phyloP scores from a whole-genome alignment of 2,888 invertebrate species.

The Campopleginae sp. region DNA sequence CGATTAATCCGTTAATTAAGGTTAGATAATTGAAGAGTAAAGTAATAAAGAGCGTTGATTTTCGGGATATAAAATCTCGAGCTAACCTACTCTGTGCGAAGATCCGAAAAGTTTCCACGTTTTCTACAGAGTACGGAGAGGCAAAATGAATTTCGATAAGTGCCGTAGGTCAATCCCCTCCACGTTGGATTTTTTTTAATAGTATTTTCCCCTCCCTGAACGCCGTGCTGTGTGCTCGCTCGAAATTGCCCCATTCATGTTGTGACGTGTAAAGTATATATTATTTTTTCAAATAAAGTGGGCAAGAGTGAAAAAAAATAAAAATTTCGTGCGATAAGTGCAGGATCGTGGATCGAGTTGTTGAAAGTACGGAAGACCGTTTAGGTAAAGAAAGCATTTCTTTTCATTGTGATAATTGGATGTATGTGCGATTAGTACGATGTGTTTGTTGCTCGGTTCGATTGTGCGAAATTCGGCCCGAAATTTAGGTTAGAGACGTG shows the following conservation, averaged over 20 bases:
- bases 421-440: not conserved
- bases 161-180: conserved; percentile 42
- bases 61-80: not conserved
- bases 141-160: conserved; percentile 23
- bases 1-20: conserved; percentile 44
- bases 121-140: not conserved
- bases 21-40: conserved; percentile 40
- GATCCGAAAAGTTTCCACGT: not conserved
- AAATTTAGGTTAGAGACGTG: conserved; percentile 56
- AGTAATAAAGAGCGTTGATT: conserved; percentile 10
- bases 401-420: not conserved
- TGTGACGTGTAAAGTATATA: conserved; percentile 81
- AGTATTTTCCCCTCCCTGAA: conserved; percentile 39
- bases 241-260: conserved; percentile 75
- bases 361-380: conserved; percentile 37
- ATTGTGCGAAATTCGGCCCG: conserved; percentile 23
- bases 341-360: conserved; percentile 43
- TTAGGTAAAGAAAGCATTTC: conserved; percentile 40
- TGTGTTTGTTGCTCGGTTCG: conserved; percentile 4
- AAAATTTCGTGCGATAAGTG: conserved; percentile 56
- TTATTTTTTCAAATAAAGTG: conserved; percentile 73
- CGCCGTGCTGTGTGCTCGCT: not conserved
- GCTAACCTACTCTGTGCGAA: not conserved
- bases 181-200: conserved; percentile 52
- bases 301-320: conserved; percentile 57